Evolutionary conservation across 1,140 invertebrate species (phyloP), one percentile per base, ranked within the genome.

Genomic region (Bemisia tabaci): DNA sequence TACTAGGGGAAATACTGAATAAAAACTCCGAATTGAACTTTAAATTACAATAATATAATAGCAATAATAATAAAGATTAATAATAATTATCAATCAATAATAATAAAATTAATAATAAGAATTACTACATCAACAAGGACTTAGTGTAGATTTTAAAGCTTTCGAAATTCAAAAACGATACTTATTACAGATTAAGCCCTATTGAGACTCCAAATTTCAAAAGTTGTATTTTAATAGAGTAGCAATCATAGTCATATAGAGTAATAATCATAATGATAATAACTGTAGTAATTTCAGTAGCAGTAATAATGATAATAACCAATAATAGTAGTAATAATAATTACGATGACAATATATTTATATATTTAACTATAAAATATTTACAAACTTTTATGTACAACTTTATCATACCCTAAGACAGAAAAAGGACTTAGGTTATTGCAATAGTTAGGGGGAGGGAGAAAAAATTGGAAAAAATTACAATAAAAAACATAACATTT

Each of bases 31-130:
- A 48, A 48, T 48, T 48, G 33, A 48, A 48, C 33, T 48, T 48
- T 48, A 48, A 48, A 48, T 48, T 48, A 48, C 33, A 48, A 48
- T 48, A 48, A 48, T 48, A 48, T 48, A 48, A 48, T 48, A 48
- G 5, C 33, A 48, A 48, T 48, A 48, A 48, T 48, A 48, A 48
- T 48, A 48, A 48, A 9, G 33, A 48, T 48, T 48, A 48, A 48
- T 48, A 48, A 48, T 48, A 48, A 48, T 48, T 48, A 48, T 48
- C 33, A 48, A 48, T 48, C 33, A 48, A 48, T 48, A 48, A 48
- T 48, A 48, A 48, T 48, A 48, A 17, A 9, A 48, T 9, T 48
- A 48, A 48, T 48, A 48, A 48, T 48, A 48, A 48, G 33, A 48
- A 48, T 48, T 48, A 48, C 33, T 48, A 48, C 33, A 48, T 48